A percentile compares a stretch with the other conserved stretches of the same genome.
These are phyloP conservation scores for Gopherus evgoodei DNA, from an alignment of 2,113 vertebrate genomes.

Conservation along the genomic window DNA sequence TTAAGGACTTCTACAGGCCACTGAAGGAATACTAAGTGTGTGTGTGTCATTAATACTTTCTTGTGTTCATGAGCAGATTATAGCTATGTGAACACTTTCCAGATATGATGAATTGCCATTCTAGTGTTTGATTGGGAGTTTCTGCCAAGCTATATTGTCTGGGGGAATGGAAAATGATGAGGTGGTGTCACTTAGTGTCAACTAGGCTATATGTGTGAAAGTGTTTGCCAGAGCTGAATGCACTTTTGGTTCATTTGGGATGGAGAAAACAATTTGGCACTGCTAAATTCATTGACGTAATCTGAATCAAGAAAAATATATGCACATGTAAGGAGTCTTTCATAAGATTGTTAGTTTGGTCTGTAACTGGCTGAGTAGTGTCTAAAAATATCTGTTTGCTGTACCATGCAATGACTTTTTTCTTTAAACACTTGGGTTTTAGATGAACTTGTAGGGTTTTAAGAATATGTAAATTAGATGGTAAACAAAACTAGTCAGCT, in stretches of 20 bases:
- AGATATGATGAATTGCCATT: not conserved
- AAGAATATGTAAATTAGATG: fast-evolving
- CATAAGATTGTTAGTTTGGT: fast-evolving
- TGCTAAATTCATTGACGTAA: not conserved
- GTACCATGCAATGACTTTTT: not conserved
- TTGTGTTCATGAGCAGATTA: fast-evolving
- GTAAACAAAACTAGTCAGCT: not conserved
- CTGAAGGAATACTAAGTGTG: not conserved
- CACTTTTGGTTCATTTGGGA: not conserved
- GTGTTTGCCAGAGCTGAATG: not conserved
- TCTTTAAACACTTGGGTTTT: not conserved
- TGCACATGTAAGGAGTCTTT: not conserved
- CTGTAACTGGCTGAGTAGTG: not conserved
- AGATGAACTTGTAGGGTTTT: not conserved
- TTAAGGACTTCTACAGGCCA: not conserved
- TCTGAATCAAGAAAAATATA: fast-evolving
- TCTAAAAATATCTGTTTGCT: not conserved
- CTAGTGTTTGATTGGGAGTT: not conserved
- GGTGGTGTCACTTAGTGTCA: not conserved
- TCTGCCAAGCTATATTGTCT: not conserved
- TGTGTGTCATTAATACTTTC: not conserved
- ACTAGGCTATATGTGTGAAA: fast-evolving
- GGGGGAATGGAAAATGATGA: fast-evolving
- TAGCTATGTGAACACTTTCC: not conserved
- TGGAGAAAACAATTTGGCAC: not conserved